These are phyloP conservation scores for Drosophila nigricruria DNA, from an alignment of 2,888 invertebrate genomes.

Conservation along the genomic window DNA sequence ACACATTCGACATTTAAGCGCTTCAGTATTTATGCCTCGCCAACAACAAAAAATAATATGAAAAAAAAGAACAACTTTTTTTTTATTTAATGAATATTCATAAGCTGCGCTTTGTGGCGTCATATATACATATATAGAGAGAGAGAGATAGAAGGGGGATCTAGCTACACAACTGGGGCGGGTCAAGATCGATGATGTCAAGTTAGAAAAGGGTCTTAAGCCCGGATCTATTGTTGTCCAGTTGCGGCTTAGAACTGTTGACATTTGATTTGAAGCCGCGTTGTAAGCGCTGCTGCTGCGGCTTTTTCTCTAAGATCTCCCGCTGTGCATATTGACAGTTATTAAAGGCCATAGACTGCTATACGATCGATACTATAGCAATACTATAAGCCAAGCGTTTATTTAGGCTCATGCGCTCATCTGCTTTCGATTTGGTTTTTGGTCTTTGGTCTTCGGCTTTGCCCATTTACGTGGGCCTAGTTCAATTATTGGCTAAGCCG, in stretches of 20 bases:
- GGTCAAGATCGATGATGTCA: slow-evolving; percentile 77
- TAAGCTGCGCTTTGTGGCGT: slow-evolving; percentile 75
- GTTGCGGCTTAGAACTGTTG: slow-evolving; percentile 63
- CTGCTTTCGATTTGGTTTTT: slow-evolving; percentile 23
- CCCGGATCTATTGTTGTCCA: slow-evolving; percentile 42
- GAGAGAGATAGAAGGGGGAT: neutral
- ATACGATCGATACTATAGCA: slow-evolving; percentile 8
- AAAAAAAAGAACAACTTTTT: slow-evolving; percentile 28
- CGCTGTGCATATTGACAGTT: slow-evolving; percentile 68
- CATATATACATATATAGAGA: slow-evolving; percentile 26
- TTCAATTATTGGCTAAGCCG: slow-evolving; percentile 47
- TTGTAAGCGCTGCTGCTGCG: slow-evolving; percentile 50
- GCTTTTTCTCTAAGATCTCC: slow-evolving; percentile 55
- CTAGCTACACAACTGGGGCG: slow-evolving; percentile 67
- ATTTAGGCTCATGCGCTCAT: slow-evolving; percentile 43
- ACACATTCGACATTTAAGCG: slow-evolving; percentile 68
- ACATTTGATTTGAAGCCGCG: slow-evolving; percentile 66
- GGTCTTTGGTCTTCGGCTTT: neutral
- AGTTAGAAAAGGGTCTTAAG: slow-evolving; percentile 53
- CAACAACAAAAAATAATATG: slow-evolving; percentile 27
- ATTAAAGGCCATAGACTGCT: slow-evolving; percentile 52
- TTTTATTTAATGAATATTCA: slow-evolving; percentile 65
- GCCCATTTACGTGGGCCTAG: slow-evolving; percentile 43
- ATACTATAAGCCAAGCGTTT: slow-evolving; percentile 21
- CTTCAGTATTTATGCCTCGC: slow-evolving; percentile 69